Conservation (phyloP, 2,888 invertebrate genomes). For the Sinodicranocentrus sp. region DNA sequence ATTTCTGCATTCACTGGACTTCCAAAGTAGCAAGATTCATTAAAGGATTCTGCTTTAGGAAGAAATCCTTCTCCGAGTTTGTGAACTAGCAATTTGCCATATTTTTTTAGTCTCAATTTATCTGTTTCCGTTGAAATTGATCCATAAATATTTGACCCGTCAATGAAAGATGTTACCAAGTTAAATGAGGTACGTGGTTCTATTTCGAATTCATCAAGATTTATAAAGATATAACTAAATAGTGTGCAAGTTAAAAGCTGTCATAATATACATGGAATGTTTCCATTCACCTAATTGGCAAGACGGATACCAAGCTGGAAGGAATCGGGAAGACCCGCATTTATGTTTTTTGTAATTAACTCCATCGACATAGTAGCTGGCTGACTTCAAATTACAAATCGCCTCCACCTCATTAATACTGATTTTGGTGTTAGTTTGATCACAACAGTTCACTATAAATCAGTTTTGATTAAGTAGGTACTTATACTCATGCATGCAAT, state of each 20-base stretch:
- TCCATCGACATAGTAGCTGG: too few species aligned
- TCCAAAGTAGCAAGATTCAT: constrained; percentile 79
- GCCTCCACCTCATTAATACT: too few species aligned
- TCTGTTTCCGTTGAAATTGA: constrained; percentile 79
- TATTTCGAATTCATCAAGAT: constrained; percentile 77
- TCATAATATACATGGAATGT: background rate
- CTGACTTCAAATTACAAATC: too few species aligned
- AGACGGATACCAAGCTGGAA: constrained; percentile 8
- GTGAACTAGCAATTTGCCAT: constrained; percentile 79
- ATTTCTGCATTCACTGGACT: constrained; percentile 13
- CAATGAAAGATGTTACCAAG: constrained; percentile 91
- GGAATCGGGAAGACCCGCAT: too few species aligned
- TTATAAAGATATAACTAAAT: constrained; percentile 89
- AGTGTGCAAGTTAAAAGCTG: too few species aligned
- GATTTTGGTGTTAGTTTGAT: constrained; percentile 78
- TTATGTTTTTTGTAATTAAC: too few species aligned
- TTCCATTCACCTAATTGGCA: constrained; percentile 21
- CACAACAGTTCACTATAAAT: constrained; percentile 18
- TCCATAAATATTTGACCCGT: constrained; percentile 91
- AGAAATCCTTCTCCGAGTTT: constrained; percentile 84
- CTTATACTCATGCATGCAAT: too few species aligned
- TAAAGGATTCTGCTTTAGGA: constrained; percentile 82
- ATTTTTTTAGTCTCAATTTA: constrained; percentile 19
- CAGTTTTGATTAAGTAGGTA: too few species aligned
- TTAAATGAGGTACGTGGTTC: constrained; percentile 88